Conservation (phyloP, 2,797 vertebrate species). For the Astyanax mexicanus region DNA sequence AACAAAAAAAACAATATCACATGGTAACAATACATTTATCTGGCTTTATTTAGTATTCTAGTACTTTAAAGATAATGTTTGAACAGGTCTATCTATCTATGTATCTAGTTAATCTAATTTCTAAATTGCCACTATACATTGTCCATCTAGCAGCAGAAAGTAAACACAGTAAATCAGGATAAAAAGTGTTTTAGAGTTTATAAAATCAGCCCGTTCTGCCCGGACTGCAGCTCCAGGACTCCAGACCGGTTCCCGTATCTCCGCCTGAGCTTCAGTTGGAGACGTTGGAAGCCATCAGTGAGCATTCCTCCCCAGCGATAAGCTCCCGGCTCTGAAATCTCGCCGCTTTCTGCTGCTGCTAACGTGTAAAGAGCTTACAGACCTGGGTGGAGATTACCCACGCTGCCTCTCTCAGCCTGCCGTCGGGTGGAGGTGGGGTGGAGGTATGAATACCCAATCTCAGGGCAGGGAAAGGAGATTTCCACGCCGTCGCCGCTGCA, state of each 20-base stretch:
- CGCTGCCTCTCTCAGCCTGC: background rate
- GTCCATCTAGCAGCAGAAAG: no score
- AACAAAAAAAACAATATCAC: no score
- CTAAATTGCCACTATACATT: no score
- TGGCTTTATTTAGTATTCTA: no score
- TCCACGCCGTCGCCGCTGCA: constrained; percentile 65
- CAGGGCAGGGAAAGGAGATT: constrained; percentile 57
- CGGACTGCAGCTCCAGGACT: background rate
- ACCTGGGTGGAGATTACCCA: constrained; percentile 57
- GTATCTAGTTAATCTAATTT: no score
- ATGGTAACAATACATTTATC: no score
- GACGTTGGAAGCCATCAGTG: constrained; percentile 10
- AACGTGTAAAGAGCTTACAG: constrained; percentile 32
- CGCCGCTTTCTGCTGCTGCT: constrained; percentile 36
- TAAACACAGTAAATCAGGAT: background rate
- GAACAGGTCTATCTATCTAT: no score
- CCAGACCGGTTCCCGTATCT: background rate
- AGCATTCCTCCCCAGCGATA: constrained; percentile 1
- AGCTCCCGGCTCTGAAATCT: constrained; percentile 35
- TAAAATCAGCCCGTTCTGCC: background rate
- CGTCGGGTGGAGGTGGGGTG: constrained; percentile 39
- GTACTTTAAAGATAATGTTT: no score
- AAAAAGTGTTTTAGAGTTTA: background rate
- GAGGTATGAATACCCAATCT: constrained; percentile 60
- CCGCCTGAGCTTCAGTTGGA: background rate